phyloP scores from a whole-genome alignment of 1,140 invertebrate species.

The Leptonema lineaticorne region DNA sequence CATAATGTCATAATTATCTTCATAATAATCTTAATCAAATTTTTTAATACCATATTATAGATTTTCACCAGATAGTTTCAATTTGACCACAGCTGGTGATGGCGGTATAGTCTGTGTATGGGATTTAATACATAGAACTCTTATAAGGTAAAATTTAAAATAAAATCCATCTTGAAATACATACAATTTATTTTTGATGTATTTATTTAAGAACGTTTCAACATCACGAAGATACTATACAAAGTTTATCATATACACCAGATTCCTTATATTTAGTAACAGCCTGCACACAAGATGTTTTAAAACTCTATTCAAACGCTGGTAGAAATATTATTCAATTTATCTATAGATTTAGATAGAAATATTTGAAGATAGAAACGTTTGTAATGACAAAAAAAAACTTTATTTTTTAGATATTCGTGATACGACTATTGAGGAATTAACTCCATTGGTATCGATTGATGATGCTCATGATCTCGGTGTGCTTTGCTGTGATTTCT shows the following conservation, averaged over 20 bases:
- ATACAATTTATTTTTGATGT: constrained; percentile 20
- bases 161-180: too few relatives aligned
- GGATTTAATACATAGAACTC: constrained; percentile 64
- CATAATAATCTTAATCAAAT: not conserved
- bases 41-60: constrained; percentile 43
- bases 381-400: not conserved
- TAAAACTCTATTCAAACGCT: constrained; percentile 64
- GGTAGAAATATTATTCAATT: constrained; percentile 35
- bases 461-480: constrained; percentile 76
- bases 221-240: constrained; percentile 68
- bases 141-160: constrained; percentile 60
- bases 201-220: constrained; percentile 58
- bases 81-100: constrained; percentile 71
- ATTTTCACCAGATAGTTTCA: constrained; percentile 67
- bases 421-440: constrained; percentile 48
- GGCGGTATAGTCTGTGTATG: constrained; percentile 73
- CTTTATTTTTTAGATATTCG: constrained; percentile 45
- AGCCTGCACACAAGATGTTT: constrained; percentile 65
- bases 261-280: constrained; percentile 68
- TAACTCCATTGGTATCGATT: constrained; percentile 48
- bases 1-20: not conserved
- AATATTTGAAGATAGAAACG: not conserved
- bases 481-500: constrained; percentile 68
- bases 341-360: too few relatives aligned
- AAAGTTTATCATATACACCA: constrained; percentile 64